These are phyloP conservation scores for Leucoptera coffeella DNA, from an alignment of 2,888 invertebrate genomes.

Conservation along the genomic window DNA sequence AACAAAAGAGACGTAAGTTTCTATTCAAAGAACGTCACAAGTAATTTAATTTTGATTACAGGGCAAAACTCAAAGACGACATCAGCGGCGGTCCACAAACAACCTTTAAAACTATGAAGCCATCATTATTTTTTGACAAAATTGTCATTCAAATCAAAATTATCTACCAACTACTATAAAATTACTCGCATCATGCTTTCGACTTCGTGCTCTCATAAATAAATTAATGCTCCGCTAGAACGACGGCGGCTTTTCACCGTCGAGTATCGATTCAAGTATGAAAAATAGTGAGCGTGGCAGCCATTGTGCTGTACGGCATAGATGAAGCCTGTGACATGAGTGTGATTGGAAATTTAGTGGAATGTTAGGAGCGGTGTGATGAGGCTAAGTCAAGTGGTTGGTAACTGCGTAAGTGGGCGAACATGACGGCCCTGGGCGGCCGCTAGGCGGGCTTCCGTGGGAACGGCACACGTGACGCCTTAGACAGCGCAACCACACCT, in stretches of 20 bases:
- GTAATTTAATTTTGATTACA: slow-evolving; percentile 55
- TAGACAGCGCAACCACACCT: slow-evolving; percentile 12
- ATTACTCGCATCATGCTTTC: slow-evolving; percentile 33
- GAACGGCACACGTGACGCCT: slow-evolving; percentile 43
- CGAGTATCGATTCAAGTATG: no score
- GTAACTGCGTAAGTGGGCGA: slow-evolving; percentile 48
- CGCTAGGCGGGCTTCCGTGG: slow-evolving; percentile 43
- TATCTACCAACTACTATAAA: slow-evolving; percentile 24
- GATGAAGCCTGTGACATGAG: no score
- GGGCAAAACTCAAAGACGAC: slow-evolving; percentile 44
- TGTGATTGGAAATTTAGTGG: no score
- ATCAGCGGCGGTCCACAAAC: slow-evolving; percentile 44
- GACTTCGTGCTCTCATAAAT: no score
- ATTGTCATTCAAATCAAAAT: slow-evolving; percentile 25
- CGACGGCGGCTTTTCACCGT: no score
- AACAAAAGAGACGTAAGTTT: slow-evolving; percentile 27
- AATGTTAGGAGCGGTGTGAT: no score
- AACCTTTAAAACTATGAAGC: slow-evolving; percentile 38
- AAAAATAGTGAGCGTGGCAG: no score
- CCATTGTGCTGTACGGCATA: no score
- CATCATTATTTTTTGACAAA: slow-evolving; percentile 43
- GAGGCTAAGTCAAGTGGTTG: no score
- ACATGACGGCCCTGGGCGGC: slow-evolving; percentile 47
- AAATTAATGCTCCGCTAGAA: no score
- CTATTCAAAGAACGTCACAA: slow-evolving; percentile 36